Base-by-base conservation (phyloP, 2,113 vertebrate genomes). In the Syngnathus scovelli region DNA sequence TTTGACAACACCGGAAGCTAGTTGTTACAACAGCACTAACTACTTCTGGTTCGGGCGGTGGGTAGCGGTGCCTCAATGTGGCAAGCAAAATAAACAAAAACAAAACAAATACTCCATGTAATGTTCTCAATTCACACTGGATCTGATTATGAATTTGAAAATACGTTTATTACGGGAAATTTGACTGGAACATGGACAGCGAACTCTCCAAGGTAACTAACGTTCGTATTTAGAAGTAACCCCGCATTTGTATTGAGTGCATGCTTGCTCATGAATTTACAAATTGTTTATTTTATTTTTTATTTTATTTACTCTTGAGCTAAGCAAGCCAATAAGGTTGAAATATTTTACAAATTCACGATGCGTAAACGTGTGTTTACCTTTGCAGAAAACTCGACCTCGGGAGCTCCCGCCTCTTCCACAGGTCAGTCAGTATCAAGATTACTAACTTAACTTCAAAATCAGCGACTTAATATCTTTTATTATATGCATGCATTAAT, bases 371-470 rank as follows among this genome's bases (percentile, higher is more conserved):
- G 37, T 38, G 33, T 66, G 18, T 72, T 39, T 8, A 36, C 36
- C 7, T 66, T 16, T 21, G 44, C 15, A 75, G 82, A 78, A 58
- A 61, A 76, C 69, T 61, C 78, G 74, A 60, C 39, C 74, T 66
- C 88, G 88, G 69, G 88, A 89, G 67, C 87, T 91, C 0, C 88
- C 90, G 5, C 88, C 89, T 27, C 73, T 90, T 19, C 86, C 88
- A 6, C 88, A 87, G 82, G 81, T 81, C 0, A 39, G 81, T 81
- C 0, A 39, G 74, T 62, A 8, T 15, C n/a, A 52, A n/a, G 9
- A 52, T 37, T 58, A 23, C 6, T 6, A 33, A 18, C 1, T 8
- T 6, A 33, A 18, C 1, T 51, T n/a, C 33, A 21, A 66, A 52
- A 51, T 15, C 8, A 19, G 6, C 21, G 7, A 51, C 19, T 46